Base-by-base conservation (phyloP, 1,140 invertebrate species). In the Drosophila lacteicornis region DNA sequence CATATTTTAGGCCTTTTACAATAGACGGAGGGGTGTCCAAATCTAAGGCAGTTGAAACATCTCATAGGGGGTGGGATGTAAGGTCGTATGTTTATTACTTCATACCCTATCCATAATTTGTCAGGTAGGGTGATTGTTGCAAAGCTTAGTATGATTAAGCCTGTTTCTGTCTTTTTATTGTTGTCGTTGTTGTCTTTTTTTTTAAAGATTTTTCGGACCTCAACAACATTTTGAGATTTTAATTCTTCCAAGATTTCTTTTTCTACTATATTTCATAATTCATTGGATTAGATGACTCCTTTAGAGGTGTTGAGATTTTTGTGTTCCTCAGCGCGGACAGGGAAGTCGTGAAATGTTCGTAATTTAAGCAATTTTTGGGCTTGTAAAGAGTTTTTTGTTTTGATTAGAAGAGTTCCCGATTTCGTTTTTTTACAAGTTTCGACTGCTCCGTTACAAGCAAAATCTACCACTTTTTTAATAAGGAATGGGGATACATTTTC, bases 1-100 rank as follows among this genome's bases (percentile, higher is more conserved):
- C 36, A 40, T 55, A 19, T 55, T 38, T 55, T 55, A 19, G 36
- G 17, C 11, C 51, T 56, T 22, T 56, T 56, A 15, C 51, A 55
- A 17, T 55, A 55, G 33, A 12, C n/a, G 30, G 51, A 55, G 30
- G 51, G 30, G 51, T 55, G 51, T 55, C 27, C 49, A 51, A 51
- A 30, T 51, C 49, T 51, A 6, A 51, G 27, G 9, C 30, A 36
- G 30, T 30, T 56, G n/a, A 40, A 56, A 19, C 53, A 56, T 56
- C 53, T 56, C 36, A 56, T 56, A 22, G 53, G 36, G 33, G 36
- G 53, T 22, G 36, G 53, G 12, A 56, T 56, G 53, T 56, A 56
- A 22, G 53, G 53, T 12, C 53, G 53, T 40, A 56, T 56, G 12
- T 40, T 56, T 5, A 56, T 11, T 22, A 56, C 36, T 40, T 40